These are phyloP conservation scores for Oncorhynchus gorbuscha DNA, from an alignment of 2,113 vertebrate species.

Conservation along the genomic window DNA sequence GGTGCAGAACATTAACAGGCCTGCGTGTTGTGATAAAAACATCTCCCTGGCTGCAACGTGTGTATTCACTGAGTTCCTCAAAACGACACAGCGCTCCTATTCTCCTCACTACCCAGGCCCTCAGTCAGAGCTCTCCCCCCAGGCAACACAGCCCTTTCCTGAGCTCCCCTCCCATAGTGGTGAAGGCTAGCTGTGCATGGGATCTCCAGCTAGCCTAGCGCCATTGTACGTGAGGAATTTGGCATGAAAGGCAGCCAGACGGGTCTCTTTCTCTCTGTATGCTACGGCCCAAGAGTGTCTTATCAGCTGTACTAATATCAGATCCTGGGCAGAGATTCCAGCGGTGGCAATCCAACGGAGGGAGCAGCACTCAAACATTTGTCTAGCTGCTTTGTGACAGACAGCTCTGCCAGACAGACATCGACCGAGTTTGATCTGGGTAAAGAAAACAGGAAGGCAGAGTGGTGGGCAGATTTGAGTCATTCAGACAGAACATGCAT, in stretches of 20 bases:
- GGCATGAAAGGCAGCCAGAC: conserved; percentile 59
- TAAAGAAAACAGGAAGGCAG: too few species aligned
- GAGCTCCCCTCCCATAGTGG: conserved; percentile 66
- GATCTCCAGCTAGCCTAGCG: conserved; percentile 51
- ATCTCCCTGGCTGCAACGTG: background rate
- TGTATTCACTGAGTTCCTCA: too few species aligned
- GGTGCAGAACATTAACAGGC: too few species aligned
- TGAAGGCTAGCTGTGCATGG: conserved; percentile 57
- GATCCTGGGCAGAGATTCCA: conserved; percentile 17
- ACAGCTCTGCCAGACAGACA: too few species aligned
- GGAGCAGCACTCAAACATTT: conserved; percentile 38
- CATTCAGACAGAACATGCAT: too few species aligned
- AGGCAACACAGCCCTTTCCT: conserved; percentile 62
- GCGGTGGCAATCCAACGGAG: conserved; percentile 9
- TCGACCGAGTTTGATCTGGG: too few species aligned
- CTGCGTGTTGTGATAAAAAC: conserved; percentile 11
- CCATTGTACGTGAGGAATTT: conserved; percentile 74
- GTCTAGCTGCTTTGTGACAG: background rate
- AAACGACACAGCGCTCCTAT: background rate
- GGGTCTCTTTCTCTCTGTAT: conserved; percentile 34
- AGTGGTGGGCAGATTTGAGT: too few species aligned
- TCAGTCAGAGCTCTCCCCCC: conserved; percentile 10
- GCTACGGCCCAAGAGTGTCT: conserved; percentile 51
- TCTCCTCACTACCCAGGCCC: conserved; percentile 36
- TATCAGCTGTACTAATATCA: conserved; percentile 61